A percentile compares a stretch with the other conserved stretches of the same genome.
These are phyloP conservation scores for Dallia pectoralis DNA, from an alignment of 2,797 vertebrate genomes.

Conservation along the genomic window DNA sequence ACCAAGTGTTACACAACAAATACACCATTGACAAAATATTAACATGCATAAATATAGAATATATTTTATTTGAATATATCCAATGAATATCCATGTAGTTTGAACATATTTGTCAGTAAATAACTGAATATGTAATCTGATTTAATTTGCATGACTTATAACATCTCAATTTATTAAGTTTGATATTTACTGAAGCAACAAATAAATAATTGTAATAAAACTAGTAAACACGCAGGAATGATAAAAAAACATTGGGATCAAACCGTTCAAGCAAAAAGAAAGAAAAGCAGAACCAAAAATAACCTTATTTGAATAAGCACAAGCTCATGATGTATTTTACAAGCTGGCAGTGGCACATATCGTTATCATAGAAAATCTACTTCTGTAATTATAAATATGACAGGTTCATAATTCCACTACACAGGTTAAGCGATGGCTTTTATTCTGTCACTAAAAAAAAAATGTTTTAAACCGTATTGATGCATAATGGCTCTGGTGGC, in stretches of 20 bases:
- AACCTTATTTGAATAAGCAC: conserved; percentile 19
- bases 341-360: conserved; percentile 67
- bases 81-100: conserved; percentile 34
- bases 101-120: conserved; percentile 14
- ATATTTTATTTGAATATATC: conserved; percentile 28
- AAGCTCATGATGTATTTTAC: conserved; percentile 39
- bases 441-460: conserved; percentile 25
- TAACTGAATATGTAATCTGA: neutral
- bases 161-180: neutral
- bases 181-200: conserved; percentile 28
- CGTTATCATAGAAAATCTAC: conserved; percentile 57
- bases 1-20: conserved; percentile 49
- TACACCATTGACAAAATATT: conserved; percentile 10
- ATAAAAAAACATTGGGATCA: conserved; percentile 46
- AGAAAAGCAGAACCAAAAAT: conserved; percentile 36
- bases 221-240: conserved; percentile 21
- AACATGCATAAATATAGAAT: conserved; percentile 34
- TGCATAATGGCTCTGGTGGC: conserved; percentile 9
- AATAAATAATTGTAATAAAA: conserved; percentile 23
- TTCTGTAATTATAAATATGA: conserved; percentile 41
- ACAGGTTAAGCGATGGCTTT: conserved; percentile 34
- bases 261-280: conserved; percentile 47
- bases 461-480: conserved; percentile 28
- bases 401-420: conserved; percentile 48
- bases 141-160: neutral